Evolutionary conservation across 2,888 invertebrate species (phyloP).

Genomic region (Gastrophysa polygoni): DNA sequence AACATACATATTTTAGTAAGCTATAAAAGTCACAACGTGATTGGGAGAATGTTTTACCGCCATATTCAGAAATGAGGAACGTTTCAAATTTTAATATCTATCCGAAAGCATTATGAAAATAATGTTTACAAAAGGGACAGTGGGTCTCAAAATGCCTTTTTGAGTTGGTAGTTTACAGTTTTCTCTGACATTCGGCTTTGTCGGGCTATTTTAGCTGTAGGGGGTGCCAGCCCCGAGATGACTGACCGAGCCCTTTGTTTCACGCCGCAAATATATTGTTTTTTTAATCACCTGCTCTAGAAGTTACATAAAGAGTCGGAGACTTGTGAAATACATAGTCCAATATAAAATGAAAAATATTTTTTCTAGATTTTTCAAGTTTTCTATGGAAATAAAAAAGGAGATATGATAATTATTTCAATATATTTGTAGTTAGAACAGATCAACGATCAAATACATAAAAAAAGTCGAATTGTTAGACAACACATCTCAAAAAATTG

Average conservation of each 20-base stretch:
- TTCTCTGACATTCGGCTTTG: slow-evolving; percentile 48
- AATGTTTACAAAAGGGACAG: slow-evolving; percentile 30
- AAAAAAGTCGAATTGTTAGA: too few relatives aligned
- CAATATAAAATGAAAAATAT: too few relatives aligned
- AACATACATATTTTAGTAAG: slow-evolving; percentile 24
- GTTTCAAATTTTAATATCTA: not conserved
- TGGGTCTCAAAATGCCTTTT: slow-evolving; percentile 29
- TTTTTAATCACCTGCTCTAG: slow-evolving; percentile 40
- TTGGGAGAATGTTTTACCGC: slow-evolving; percentile 24
- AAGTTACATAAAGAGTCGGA: too few relatives aligned
- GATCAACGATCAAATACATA: too few relatives aligned
- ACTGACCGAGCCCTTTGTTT: slow-evolving; percentile 42
- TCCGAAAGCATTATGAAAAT: not conserved
- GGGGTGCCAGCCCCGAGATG: slow-evolving; percentile 44
- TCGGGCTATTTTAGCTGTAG: slow-evolving; percentile 49
- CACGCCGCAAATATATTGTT: slow-evolving; percentile 48
- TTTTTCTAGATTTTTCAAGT: too few relatives aligned
- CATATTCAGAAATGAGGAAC: slow-evolving; percentile 5
- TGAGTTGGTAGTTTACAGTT: slow-evolving; percentile 44
- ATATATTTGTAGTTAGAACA: too few relatives aligned
- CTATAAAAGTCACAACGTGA: slow-evolving; percentile 28
- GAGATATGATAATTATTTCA: too few relatives aligned
- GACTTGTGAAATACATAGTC: too few relatives aligned
- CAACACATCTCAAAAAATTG: too few relatives aligned
- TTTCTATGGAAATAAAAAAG: too few relatives aligned